A percentile compares a stretch with the other conserved stretches of the same genome.
phyloP scores from a whole-genome alignment of 2,797 vertebrate genomes.

The Pipistrellus kuhlii region DNA sequence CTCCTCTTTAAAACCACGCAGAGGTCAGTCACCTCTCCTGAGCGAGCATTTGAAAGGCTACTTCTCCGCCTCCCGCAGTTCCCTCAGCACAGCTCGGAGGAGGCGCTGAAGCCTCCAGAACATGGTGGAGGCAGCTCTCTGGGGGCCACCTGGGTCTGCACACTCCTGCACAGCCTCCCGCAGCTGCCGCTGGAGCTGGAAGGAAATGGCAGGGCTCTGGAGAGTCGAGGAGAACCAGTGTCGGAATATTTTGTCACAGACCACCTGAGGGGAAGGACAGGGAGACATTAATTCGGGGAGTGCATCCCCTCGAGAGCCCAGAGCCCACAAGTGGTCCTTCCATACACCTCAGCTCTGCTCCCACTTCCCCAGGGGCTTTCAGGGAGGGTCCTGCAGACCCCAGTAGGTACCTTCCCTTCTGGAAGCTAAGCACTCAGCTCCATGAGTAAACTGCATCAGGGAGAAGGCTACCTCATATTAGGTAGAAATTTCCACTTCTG shows the following conservation, averaged over 20 bases:
- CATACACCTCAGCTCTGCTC: background rate
- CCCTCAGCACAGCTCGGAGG: conserved; percentile 87
- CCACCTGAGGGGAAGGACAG: conserved; percentile 88
- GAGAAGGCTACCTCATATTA: accelerated
- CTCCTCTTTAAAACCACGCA: background rate
- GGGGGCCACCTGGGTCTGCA: conserved; percentile 83
- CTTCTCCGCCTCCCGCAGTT: conserved; percentile 81
- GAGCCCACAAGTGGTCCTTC: accelerated
- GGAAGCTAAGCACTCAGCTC: accelerated
- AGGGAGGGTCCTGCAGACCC: accelerated
- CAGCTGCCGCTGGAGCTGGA: conserved; percentile 91
- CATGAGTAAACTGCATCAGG: too few species aligned
- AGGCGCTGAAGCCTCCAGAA: conserved; percentile 90
- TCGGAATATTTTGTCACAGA: conserved; percentile 98
- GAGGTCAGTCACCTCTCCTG: background rate
- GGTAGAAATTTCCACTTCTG: background rate
- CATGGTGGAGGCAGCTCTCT: conserved; percentile 79
- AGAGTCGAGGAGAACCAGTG: conserved; percentile 93
- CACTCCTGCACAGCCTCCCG: conserved; percentile 93
- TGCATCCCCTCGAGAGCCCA: accelerated
- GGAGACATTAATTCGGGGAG: background rate
- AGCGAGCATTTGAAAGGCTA: background rate
- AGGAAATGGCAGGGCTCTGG: conserved; percentile 85
- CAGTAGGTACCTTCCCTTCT: background rate
- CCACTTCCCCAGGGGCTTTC: accelerated